phyloP scores from a whole-genome alignment of 2,113 vertebrate genomes.

The Dicerorhinus sumatrensis region DNA sequence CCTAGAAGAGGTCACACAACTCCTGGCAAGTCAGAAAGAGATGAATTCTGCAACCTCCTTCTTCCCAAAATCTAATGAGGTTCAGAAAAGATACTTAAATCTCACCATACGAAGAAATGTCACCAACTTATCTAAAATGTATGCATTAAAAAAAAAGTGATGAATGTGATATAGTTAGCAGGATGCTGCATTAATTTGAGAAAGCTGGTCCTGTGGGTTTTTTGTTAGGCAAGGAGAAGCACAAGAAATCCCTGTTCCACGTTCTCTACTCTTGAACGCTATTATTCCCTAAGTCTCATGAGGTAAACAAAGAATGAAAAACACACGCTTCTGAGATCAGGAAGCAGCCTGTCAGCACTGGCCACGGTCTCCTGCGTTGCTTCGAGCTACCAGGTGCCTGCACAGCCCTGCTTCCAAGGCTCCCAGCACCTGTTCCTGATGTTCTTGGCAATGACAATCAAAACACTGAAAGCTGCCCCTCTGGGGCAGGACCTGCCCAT shows the following conservation, averaged over 20 bases:
- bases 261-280: background rate
- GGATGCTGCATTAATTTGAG: background rate
- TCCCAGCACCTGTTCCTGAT: background rate
- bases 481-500: background rate
- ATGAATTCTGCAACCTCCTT: background rate
- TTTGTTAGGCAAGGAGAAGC: background rate
- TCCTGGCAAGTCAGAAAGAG: background rate
- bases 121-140: background rate
- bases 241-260: background rate
- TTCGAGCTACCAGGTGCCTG: rapidly evolving
- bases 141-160: background rate
- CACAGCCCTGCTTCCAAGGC: background rate
- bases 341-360: background rate
- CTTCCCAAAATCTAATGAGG: background rate
- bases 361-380: background rate
- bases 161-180: background rate
- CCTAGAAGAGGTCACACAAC: background rate
- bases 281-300: background rate
- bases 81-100: background rate
- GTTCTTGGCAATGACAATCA: conserved; percentile 12
- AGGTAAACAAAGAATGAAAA: background rate
- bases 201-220: background rate
- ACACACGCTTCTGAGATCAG: background rate
- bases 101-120: background rate
- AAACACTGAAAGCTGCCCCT: background rate